Evolutionary conservation across 2,888 invertebrate genomes (phyloP).

Genomic region (Oscheius sp.): DNA sequence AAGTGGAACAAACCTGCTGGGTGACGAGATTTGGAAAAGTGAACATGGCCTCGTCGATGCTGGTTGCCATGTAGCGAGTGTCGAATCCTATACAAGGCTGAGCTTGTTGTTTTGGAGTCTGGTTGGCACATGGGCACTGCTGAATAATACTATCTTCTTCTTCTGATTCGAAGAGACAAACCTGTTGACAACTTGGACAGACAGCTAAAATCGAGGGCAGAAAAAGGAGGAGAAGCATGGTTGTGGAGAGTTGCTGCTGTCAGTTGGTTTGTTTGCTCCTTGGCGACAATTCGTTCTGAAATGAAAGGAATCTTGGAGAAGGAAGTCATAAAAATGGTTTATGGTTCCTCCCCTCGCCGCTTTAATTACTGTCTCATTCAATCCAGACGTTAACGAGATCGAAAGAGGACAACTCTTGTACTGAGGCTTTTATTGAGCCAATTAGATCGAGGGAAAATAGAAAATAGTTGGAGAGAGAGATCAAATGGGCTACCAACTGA

Average conservation of each 20-base stretch:
- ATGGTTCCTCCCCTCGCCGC: too few species aligned
- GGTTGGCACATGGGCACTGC: constrained; percentile 12
- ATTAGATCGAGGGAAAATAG: too few species aligned
- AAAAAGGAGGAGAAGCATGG: background rate
- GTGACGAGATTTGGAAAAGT: constrained; percentile 47
- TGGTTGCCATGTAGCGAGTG: constrained; percentile 41
- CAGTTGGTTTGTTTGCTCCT: constrained; percentile 4
- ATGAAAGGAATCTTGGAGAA: too few species aligned
- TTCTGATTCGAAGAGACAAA: background rate
- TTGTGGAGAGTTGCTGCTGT: background rate
- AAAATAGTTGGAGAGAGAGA: too few species aligned
- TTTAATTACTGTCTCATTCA: too few species aligned
- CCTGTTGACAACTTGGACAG: constrained; percentile 23
- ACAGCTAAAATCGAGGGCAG: background rate
- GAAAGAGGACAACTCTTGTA: too few species aligned
- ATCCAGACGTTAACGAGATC: too few species aligned
- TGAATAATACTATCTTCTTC: background rate
- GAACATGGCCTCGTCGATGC: constrained; percentile 52
- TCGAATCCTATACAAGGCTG: constrained; percentile 43
- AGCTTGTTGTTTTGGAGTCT: background rate
- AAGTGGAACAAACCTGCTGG: background rate
- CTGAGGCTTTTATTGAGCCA: too few species aligned
- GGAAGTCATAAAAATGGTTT: background rate
- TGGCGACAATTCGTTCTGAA: background rate
- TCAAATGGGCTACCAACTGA: too few species aligned